Evolutionary conservation across 2,113 vertebrate species (phyloP).

Genomic region (Campylorhamphus procurvoides): DNA sequence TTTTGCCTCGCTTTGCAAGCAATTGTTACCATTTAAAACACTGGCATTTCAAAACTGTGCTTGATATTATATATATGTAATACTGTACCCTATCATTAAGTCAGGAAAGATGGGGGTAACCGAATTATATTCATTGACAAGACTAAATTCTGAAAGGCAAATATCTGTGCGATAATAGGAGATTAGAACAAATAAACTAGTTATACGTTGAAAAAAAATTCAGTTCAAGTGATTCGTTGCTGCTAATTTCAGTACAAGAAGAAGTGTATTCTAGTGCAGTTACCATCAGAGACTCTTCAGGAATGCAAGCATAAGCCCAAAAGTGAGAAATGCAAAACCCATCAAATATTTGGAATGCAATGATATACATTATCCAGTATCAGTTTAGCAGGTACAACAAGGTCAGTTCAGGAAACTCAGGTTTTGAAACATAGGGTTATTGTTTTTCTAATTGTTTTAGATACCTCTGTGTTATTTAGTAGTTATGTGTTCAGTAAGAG

Average conservation of each 20-base stretch:
- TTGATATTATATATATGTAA: not conserved
- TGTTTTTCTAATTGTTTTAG: conserved; percentile 25
- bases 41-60: not conserved
- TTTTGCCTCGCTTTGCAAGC: not conserved
- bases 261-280: not conserved
- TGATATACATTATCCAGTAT: not conserved
- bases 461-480: not conserved
- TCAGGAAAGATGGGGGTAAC: not conserved
- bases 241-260: not conserved
- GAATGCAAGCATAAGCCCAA: not conserved
- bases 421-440: not conserved
- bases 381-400: not conserved
- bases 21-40: not conserved
- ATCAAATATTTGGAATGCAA: not conserved
- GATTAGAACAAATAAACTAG: not conserved
- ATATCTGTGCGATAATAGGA: not conserved
- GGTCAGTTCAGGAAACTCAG: not conserved
- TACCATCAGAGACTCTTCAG: not conserved
- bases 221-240: not conserved
- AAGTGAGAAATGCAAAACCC: not conserved
- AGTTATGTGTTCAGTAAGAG: not conserved
- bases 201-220: not conserved
- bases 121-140: not conserved
- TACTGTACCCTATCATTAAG: not conserved
- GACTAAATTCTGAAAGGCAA: not conserved